These are phyloP conservation scores for Macrotrachela quadricornifera DNA, from an alignment of 1,140 invertebrate species.

Conservation along the genomic window DNA sequence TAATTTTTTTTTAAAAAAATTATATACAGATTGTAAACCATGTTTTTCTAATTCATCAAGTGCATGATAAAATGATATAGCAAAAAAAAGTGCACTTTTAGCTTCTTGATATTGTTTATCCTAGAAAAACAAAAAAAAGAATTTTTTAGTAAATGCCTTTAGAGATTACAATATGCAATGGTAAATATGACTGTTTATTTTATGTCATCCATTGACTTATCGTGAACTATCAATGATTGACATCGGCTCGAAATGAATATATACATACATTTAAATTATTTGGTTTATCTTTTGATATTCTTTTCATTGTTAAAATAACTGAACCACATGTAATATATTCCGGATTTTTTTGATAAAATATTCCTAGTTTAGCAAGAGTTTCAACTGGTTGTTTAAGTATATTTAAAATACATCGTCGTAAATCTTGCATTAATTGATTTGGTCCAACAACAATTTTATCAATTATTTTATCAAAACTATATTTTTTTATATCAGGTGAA, in stretches of 20 bases:
- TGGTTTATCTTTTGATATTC: neutral
- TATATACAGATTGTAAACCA: neutral
- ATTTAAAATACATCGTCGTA: neutral
- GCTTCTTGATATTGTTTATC: too few species aligned
- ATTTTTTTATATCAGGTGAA: slow-evolving; percentile 59
- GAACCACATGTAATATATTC: neutral
- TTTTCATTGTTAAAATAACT: neutral
- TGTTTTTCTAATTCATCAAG: neutral
- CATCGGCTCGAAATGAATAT: too few species aligned
- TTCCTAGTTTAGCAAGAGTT: too few species aligned
- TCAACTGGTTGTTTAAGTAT: neutral
- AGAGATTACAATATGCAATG: too few species aligned
- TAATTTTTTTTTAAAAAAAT: slow-evolving; percentile 3
- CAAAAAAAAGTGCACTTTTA: too few species aligned
- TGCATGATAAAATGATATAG: too few species aligned
- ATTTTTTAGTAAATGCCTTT: too few species aligned
- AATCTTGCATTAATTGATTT: slow-evolving; percentile 18
- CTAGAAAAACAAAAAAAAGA: too few species aligned
- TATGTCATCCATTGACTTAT: too few species aligned
- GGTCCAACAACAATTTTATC: slow-evolving; percentile 55
- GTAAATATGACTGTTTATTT: too few species aligned
- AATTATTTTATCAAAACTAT: slow-evolving; percentile 51
- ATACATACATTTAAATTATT: neutral
- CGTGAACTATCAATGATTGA: too few species aligned
- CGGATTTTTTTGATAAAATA: too few species aligned